Evolutionary conservation across 2,797 vertebrate genomes (phyloP).

Genomic region (Cirrhinus molitorella): DNA sequence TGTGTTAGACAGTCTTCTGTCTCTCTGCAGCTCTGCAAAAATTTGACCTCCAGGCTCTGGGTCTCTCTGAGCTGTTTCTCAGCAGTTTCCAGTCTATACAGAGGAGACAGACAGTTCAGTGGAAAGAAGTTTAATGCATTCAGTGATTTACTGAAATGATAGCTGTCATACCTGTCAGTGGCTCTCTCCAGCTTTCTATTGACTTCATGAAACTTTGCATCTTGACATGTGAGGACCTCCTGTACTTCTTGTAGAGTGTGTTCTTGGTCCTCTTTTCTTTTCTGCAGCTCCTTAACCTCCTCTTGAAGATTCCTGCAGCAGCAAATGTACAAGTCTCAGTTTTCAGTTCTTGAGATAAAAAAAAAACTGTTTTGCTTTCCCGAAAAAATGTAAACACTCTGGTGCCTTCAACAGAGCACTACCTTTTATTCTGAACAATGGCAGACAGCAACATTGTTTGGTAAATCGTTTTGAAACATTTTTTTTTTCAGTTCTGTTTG

Average conservation of each 20-base stretch:
- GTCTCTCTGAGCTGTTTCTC: slow-evolving; percentile 74
- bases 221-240: slow-evolving; percentile 74
- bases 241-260: slow-evolving; percentile 77
- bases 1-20: slow-evolving; percentile 76
- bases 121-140: neutral
- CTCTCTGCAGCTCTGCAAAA: slow-evolving; percentile 75
- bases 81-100: slow-evolving; percentile 78
- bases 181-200: slow-evolving; percentile 76
- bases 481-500: neutral
- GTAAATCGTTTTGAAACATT: neutral
- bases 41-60: slow-evolving; percentile 72
- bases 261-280: slow-evolving; percentile 77
- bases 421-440: neutral
- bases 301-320: slow-evolving; percentile 76
- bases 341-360: neutral
- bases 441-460: neutral
- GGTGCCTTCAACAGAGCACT: neutral
- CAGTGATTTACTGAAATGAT: neutral
- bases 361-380: slow-evolving; percentile 4
- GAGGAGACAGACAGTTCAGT: neutral
- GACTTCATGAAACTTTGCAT: slow-evolving; percentile 79
- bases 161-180: slow-evolving; percentile 72
- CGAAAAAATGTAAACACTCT: neutral
- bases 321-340: neutral
- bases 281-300: slow-evolving; percentile 74